Evolutionary conservation across 2,797 vertebrate genomes (phyloP).

Genomic region (Trachops cirrhosus): DNA sequence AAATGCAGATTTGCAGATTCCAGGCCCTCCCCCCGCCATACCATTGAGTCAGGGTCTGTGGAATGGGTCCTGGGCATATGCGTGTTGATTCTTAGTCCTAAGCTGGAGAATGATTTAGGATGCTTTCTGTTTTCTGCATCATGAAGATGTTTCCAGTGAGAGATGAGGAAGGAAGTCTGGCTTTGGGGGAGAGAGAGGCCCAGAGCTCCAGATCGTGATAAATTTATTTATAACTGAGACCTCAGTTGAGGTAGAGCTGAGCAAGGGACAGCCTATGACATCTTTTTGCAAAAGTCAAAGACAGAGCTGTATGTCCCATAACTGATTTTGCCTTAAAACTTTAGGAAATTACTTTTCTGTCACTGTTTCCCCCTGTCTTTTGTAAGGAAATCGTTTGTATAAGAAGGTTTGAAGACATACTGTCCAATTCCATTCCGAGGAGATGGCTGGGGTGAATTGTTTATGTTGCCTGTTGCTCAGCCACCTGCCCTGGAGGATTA

Average conservation of each 20-base stretch:
- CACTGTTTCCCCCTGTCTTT: not conserved
- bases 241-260: not conserved
- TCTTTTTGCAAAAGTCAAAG: not conserved
- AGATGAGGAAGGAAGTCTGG: not conserved
- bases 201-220: not conserved
- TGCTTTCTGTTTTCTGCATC: not conserved
- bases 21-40: not conserved
- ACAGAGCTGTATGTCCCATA: not conserved
- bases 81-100: not conserved
- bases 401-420: not conserved
- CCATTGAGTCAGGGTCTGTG: not conserved
- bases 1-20: not conserved
- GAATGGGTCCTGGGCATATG: not conserved
- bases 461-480: not conserved
- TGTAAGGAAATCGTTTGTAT: not conserved
- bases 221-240: not conserved
- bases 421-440: not conserved
- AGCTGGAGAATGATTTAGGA: not conserved
- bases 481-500: not conserved
- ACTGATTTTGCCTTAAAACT: not conserved
- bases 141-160: not conserved
- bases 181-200: not conserved
- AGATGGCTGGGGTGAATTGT: not conserved
- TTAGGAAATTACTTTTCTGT: not conserved
- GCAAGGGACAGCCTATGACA: not conserved